Evolutionary conservation across 2,888 invertebrate genomes (phyloP), one percentile per base, ranked within the genome.

Genomic region (Cantharis rustica): DNA sequence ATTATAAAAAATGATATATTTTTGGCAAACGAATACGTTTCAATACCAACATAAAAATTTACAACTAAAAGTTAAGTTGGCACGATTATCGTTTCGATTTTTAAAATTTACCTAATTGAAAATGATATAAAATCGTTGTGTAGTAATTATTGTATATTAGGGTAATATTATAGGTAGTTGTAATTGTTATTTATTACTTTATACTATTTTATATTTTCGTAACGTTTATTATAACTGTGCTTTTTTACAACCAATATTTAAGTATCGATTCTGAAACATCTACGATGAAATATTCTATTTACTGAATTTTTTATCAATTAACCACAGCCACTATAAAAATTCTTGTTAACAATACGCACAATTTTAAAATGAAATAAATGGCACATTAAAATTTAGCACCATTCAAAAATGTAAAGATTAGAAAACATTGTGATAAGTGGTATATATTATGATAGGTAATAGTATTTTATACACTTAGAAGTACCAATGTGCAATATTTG

Each of bases 281-380:
- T 47, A 47, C 47, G n/a, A n/a, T 47, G 47, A 47, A 47, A 47
- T 47, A 47, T 47, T 47, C 47, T 47, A 47, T 47, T 47, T 47
- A 47, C n/a, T 27, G 16, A 47, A 47, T 69, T 69, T 27, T 69
- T 69, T 20, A 66, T 66, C 16, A 71, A 75, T 68, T 75, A 75
- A 27, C 75, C 75, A 75, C 75, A 75, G 75, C 75, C 75, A 71
- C 75, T 75, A 75, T 75, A 71, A 70, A 20, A 75, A 75, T 75
- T 71, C 68, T 47, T 75, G 71, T 75, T 61, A 69, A 69, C n/a
- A n/a, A 23, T 66, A 66, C 64, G 23, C 63, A 63, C 63, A 73
- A 68, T 73, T 61, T 31, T 23, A 74, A 26, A 71, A 69, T 31
- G 63, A 69, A 26, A 72, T 10, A 16, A 75, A 69, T 72, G 31